Percentiles rank a stretch among this genome's conserved stretches.
Evolutionary conservation across 2,888 invertebrate genomes (phyloP).

Genomic region (Malacosoma neustria): DNA sequence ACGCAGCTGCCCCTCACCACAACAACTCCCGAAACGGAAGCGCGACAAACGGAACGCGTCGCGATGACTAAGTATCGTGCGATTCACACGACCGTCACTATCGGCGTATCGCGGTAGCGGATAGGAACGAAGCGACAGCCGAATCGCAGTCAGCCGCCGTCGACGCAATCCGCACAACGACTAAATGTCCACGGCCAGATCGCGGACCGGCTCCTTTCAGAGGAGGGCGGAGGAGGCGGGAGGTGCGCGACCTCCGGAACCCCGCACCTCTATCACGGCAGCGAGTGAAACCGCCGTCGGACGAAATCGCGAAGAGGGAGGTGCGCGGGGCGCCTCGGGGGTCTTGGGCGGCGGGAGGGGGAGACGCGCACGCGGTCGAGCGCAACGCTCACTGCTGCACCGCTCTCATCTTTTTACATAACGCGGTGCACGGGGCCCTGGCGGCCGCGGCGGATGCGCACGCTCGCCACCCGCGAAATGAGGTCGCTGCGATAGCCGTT

Average conservation of each 20-base stretch:
- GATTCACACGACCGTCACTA: conserved; percentile 27
- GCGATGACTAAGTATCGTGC: conserved; percentile 17
- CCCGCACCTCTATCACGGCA: conserved; percentile 41
- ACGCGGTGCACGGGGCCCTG: conserved; percentile 41
- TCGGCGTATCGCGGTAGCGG: conserved; percentile 22
- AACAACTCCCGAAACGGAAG: conserved; percentile 45
- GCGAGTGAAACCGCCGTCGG: conserved; percentile 51
- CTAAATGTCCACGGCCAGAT: conserved; percentile 36
- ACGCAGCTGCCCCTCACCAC: conserved; percentile 48
- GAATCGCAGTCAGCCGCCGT: conserved; percentile 37
- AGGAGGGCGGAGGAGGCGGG: conserved; percentile 50
- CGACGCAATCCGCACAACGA: conserved; percentile 68
- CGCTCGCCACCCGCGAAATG: conserved; percentile 45
- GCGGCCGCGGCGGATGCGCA: conserved; percentile 13
- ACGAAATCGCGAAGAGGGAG: conserved; percentile 45
- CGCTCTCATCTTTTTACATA: conserved; percentile 62
- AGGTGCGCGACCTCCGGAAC: conserved; percentile 61
- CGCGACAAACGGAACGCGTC: conserved; percentile 24
- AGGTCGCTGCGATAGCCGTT: conserved; percentile 50
- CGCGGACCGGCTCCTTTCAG: conserved; percentile 35
- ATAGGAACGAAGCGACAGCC: conserved; percentile 12
- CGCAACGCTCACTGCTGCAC: conserved; percentile 62
- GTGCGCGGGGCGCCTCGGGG: conserved; percentile 8
- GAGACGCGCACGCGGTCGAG: conserved; percentile 61
- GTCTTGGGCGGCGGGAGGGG: conserved; percentile 17